Base-by-base conservation (phyloP, 2,797 vertebrate genomes). In the Huso huso region DNA sequence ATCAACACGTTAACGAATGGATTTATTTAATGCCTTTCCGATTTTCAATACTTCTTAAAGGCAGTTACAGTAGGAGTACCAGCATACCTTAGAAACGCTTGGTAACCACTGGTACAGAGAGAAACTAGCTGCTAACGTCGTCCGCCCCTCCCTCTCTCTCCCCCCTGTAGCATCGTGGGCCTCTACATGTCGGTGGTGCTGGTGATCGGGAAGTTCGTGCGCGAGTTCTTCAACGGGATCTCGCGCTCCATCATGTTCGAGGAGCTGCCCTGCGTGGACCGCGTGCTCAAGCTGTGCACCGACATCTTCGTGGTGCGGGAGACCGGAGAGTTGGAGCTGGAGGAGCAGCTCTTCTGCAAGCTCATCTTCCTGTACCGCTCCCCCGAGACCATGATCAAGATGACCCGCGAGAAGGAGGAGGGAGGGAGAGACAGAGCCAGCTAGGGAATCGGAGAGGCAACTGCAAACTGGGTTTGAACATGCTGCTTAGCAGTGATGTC, bases 231-330 rank as follows among this genome's bases (percentile, higher is more conserved):
- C 78, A 90, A 84, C 0, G 83, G 91, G 61, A 90, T 90, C 68
- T 89, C 88, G 0, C 78, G 82, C 55, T 93, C 89, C 74, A 90
- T 93, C 75, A 89, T 86, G 90, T 90, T 89, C 0, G 88, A 92
- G 70, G 88, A 93, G 70, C 78, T 91, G 68, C 90, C 91, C 0
- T 83, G 82, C 0, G 85, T 90, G 49, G 90, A 89, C 75, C 75
- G 82, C 0, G 84, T 90, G 67, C 80, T 92, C n/a, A 87, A 90
- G 75, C 86, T 92, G 37, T 88, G 89, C 81, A 88, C 80, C 0
- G 87, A 91, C 74, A 88, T 90, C 77, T 89, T 93, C 15, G 78
- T 91, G 66, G 89, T 87, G 2, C 73, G 84, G 0, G 85, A 90
- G 79, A 90, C 86, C 0, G 90, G 91, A 1, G 89, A 90, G 77